Evolutionary conservation across 2,113 vertebrate species (phyloP).

Genomic region (Nesogale talazaci): DNA sequence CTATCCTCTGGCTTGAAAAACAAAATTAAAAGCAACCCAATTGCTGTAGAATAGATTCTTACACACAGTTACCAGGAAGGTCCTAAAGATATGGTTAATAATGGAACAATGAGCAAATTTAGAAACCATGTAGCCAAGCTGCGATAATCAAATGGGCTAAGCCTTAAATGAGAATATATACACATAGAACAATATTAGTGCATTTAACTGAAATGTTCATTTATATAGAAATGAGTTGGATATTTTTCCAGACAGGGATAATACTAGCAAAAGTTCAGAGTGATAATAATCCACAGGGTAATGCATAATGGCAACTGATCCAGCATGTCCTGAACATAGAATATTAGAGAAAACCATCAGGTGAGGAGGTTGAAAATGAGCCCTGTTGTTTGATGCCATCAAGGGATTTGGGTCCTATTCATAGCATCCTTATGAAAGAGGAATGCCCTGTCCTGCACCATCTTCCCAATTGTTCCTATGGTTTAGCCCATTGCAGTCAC

Average conservation of each 20-base stretch:
- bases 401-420: too few species aligned
- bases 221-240: background rate
- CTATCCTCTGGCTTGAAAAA: background rate
- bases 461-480: too few species aligned
- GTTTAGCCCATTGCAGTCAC: too few species aligned
- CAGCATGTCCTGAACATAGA: background rate
- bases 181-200: background rate
- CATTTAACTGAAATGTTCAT: background rate
- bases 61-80: background rate
- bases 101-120: background rate
- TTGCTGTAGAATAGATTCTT: background rate
- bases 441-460: too few species aligned
- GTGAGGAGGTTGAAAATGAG: background rate
- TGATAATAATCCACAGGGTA: background rate
- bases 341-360: background rate
- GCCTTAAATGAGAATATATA: background rate
- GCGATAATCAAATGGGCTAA: background rate
- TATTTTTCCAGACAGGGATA: background rate
- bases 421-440: too few species aligned
- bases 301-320: background rate
- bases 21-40: background rate
- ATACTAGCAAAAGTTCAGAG: background rate
- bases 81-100: background rate
- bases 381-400: too few species aligned
- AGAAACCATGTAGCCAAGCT: background rate